phyloP scores from a whole-genome alignment of 2,888 invertebrate species.

The Loripinus fragilis region DNA sequence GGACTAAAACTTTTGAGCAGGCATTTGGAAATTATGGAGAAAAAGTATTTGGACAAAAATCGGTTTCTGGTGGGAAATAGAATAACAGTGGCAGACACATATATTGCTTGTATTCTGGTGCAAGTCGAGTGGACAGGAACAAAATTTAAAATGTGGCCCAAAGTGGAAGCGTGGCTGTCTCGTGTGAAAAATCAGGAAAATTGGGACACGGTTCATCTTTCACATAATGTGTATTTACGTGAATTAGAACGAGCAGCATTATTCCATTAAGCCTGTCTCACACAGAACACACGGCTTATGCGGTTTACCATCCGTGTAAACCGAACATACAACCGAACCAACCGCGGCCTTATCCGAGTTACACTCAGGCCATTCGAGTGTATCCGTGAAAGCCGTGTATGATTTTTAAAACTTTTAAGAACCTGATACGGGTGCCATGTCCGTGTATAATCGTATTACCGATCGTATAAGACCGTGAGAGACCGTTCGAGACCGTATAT shows the following conservation, averaged over 20 bases:
- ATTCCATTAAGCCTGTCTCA: slow-evolving; percentile 44
- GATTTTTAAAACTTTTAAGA: too few relatives aligned
- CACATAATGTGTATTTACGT: slow-evolving; percentile 70
- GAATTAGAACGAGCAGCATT: slow-evolving; percentile 65
- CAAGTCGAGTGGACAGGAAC: slow-evolving; percentile 77
- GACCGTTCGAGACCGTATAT: too few relatives aligned
- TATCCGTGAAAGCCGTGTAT: too few relatives aligned
- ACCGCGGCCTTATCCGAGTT: too few relatives aligned
- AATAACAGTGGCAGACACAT: slow-evolving; percentile 75
- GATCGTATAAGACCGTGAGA: too few relatives aligned
- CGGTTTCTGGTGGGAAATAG: slow-evolving; percentile 71
- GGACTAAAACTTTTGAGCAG: slow-evolving; percentile 69
- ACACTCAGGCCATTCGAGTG: too few relatives aligned
- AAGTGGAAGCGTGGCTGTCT: slow-evolving; percentile 72
- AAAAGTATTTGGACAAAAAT: slow-evolving; percentile 68
- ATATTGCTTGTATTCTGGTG: slow-evolving; percentile 70
- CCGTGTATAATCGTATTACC: too few relatives aligned
- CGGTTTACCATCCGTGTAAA: too few relatives aligned
- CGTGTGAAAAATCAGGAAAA: slow-evolving; percentile 70
- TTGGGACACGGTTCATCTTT: slow-evolving; percentile 75
- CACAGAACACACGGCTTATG: too few relatives aligned
- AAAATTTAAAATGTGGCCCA: slow-evolving; percentile 76
- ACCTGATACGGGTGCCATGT: too few relatives aligned
- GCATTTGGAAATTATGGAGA: slow-evolving; percentile 75
- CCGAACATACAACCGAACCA: too few relatives aligned